Base-by-base conservation (phyloP, 2,888 invertebrate genomes). In the Cryptocephalus primarius region DNA sequence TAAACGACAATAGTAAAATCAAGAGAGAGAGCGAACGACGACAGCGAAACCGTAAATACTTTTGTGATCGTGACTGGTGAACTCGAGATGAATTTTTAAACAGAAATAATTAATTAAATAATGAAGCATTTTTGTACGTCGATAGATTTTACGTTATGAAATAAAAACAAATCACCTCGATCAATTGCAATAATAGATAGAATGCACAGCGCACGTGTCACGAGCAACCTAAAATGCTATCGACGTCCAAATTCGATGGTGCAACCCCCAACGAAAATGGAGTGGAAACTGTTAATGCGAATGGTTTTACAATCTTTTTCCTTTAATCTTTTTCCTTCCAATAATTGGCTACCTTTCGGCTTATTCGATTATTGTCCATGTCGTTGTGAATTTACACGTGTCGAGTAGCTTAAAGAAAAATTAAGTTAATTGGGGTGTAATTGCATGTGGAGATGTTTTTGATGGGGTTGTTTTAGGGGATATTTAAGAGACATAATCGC, bases 141-240 rank as follows among this genome's bases (percentile, higher is more conserved):
- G 62, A 61, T 63, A 58, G 57, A 49, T 43, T 47, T 51, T 48
- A 42, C 36, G 41, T 48, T 52, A 43, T 46, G 47, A 45, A 50
- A 49, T n/a, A 36, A 36, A 36, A 11, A 36, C 36, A 36, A 56
- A 48, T 55, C 54, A 56, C 55, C 53, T 53, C 53, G 55, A 55
- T 55, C 51, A 55, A 56, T 58, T 58, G 61, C 63, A 65, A 61
- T 60, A 63, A 56, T 55, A 62, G 55, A 54, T 61, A 60, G 60
- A 57, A 60, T 61, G 61, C 61, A 60, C 61, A 55, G 55, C 59
- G 62, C 62, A 63, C 63, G 58, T 53, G 46, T 49, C 48, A 53
- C 43, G 43, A 53, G 47, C 49, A 48, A 49, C 48, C 13, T 48
- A 48, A 22, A 39, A 10, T 10, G 11, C 46, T 38, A 42, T 46